These are phyloP conservation scores for Mesitornis unicolor DNA, from an alignment of 2,113 vertebrate genomes.

Conservation along the genomic window DNA sequence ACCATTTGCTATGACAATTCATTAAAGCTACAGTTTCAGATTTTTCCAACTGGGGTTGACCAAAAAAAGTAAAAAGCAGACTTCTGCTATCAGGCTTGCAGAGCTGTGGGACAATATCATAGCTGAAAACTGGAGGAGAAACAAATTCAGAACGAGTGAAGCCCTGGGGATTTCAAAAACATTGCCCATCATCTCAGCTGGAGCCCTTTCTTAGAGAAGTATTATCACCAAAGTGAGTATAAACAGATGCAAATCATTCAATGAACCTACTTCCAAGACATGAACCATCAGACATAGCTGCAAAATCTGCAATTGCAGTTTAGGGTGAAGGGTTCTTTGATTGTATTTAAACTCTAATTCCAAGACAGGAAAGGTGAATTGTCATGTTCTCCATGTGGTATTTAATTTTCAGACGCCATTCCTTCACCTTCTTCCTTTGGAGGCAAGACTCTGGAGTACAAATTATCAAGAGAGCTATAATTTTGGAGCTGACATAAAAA, in stretches of 20 bases:
- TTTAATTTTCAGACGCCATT: constrained; percentile 22
- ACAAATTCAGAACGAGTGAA: neutral
- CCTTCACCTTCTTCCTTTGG: constrained; percentile 7
- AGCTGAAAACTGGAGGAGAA: neutral
- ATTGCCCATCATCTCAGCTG: neutral
- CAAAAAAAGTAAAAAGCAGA: neutral
- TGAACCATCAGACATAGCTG: neutral
- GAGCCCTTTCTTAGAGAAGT: neutral
- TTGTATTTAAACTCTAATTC: constrained; percentile 29
- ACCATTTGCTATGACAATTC: neutral
- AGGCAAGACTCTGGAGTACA: neutral
- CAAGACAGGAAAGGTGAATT: neutral
- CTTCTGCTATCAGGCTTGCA: neutral
- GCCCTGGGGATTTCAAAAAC: neutral
- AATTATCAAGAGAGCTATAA: constrained; percentile 13
- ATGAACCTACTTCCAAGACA: neutral
- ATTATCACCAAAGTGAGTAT: neutral
- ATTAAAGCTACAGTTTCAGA: neutral
- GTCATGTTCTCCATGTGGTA: neutral
- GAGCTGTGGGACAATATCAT: neutral
- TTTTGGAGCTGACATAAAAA: constrained; percentile 37
- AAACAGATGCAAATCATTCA: neutral
- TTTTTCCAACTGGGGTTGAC: neutral
- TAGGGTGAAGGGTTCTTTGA: neutral
- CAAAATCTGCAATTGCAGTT: neutral